Evolutionary conservation across 2,888 invertebrate species (phyloP).

Genomic region (Rotaria socialis): DNA sequence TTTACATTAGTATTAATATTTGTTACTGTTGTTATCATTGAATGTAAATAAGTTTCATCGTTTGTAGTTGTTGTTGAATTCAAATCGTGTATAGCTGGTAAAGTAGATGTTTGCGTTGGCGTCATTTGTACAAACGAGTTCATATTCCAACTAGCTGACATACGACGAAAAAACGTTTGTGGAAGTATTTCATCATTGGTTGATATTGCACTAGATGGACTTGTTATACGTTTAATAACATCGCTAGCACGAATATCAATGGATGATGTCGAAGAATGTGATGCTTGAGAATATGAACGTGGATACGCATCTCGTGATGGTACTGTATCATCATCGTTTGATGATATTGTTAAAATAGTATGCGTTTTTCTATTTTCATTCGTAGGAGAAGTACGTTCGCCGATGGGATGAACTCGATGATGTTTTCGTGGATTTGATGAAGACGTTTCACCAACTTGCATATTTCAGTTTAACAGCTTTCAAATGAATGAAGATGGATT

Average conservation of each 20-base stretch:
- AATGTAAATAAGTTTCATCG: not conserved
- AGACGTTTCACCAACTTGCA: not conserved
- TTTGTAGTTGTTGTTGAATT: not conserved
- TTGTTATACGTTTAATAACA: conserved; percentile 1
- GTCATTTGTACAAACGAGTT: not conserved
- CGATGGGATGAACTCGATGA: not conserved
- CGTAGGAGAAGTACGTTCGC: not conserved
- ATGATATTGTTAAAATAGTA: not conserved
- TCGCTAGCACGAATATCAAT: not conserved
- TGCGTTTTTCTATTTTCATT: not conserved
- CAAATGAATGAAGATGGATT: not conserved
- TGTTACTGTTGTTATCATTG: conserved; percentile 2
- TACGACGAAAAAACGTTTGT: conserved; percentile 5
- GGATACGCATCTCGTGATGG: too few species aligned
- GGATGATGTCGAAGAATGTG: not conserved
- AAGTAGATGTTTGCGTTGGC: not conserved
- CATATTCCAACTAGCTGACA: conserved; percentile 15
- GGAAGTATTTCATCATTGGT: conserved; percentile 10
- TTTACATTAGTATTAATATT: not conserved
- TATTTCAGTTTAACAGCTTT: not conserved
- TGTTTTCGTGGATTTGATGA: not conserved
- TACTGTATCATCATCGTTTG: too few species aligned
- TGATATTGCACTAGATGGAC: not conserved
- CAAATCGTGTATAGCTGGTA: not conserved
- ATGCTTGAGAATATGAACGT: conserved; percentile 8